Evolutionary conservation across 2,797 vertebrate genomes (phyloP).

Genomic region (Sciurus carolinensis): DNA sequence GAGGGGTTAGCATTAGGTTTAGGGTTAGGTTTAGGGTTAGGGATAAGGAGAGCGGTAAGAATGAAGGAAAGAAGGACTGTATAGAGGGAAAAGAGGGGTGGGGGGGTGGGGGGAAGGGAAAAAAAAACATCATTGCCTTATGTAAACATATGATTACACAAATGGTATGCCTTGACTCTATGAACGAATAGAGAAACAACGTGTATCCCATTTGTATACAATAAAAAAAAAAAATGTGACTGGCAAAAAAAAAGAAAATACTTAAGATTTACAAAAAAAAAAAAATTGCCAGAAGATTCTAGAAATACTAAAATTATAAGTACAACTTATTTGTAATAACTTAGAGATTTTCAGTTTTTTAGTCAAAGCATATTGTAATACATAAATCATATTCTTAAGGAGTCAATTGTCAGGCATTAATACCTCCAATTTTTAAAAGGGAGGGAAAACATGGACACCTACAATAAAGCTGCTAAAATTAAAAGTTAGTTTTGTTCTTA

Average conservation of each 20-base stretch:
- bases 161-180: too few species aligned
- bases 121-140: too few species aligned
- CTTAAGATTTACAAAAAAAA: not conserved
- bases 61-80: too few species aligned
- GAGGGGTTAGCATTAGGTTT: too few species aligned
- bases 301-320: slow-evolving; percentile 47
- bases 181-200: too few species aligned
- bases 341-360: not conserved
- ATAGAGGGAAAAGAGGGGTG: too few species aligned
- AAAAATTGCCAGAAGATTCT: not conserved
- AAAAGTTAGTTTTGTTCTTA: not conserved
- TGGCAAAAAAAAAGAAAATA: not conserved
- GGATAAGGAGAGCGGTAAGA: too few species aligned
- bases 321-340: not conserved
- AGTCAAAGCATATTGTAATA: not conserved
- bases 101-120: too few species aligned
- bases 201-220: too few species aligned
- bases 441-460: not conserved
- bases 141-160: too few species aligned
- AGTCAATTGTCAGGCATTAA: not conserved
- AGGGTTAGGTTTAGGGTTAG: too few species aligned
- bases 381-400: not conserved
- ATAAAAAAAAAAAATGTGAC: too few species aligned
- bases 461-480: slow-evolving; percentile 38
- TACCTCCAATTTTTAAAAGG: not conserved